phyloP scores from a whole-genome alignment of 2,888 invertebrate genomes.

The Drosophila paramelanica region DNA sequence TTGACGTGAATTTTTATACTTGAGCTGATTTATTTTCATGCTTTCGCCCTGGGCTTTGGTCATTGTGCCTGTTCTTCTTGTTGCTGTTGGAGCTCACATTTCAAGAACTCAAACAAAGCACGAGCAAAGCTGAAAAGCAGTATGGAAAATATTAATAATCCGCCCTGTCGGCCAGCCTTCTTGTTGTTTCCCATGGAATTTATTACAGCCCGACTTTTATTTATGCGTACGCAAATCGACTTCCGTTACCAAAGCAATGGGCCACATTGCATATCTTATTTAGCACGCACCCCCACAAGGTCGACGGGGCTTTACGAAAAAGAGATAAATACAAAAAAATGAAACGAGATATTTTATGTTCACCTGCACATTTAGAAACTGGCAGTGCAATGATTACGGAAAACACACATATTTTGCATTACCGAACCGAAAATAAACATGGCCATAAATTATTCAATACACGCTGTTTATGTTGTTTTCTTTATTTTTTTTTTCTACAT shows the following conservation, averaged over 20 bases:
- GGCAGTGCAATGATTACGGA: conserved; percentile 55
- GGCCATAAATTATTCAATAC: conserved; percentile 54
- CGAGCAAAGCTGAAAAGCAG: conserved; percentile 43
- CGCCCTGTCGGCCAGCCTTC: conserved; percentile 15
- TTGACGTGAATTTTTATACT: conserved; percentile 65
- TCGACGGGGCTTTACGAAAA: conserved; percentile 16
- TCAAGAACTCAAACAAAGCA: conserved; percentile 71
- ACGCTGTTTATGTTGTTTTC: conserved; percentile 7
- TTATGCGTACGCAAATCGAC: conserved; percentile 53
- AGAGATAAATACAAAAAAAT: not conserved
- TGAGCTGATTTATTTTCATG: conserved; percentile 66
- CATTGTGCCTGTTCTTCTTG: conserved; percentile 31
- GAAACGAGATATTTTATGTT: not conserved
- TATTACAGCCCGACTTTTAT: conserved; percentile 60
- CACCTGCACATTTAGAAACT: conserved; percentile 41
- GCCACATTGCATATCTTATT: conserved; percentile 43
- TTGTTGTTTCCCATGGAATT: conserved; percentile 41
- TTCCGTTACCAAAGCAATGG: conserved; percentile 13
- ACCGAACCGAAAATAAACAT: conserved; percentile 27
- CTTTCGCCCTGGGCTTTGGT: conserved; percentile 28
- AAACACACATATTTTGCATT: conserved; percentile 42
- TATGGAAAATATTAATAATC: conserved; percentile 78
- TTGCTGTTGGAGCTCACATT: conserved; percentile 52
- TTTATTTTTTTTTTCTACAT: not conserved
- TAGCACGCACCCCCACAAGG: conserved; percentile 23